Evolutionary conservation across 1,140 invertebrate species (phyloP).

Genomic region (Plectus sambesii): DNA sequence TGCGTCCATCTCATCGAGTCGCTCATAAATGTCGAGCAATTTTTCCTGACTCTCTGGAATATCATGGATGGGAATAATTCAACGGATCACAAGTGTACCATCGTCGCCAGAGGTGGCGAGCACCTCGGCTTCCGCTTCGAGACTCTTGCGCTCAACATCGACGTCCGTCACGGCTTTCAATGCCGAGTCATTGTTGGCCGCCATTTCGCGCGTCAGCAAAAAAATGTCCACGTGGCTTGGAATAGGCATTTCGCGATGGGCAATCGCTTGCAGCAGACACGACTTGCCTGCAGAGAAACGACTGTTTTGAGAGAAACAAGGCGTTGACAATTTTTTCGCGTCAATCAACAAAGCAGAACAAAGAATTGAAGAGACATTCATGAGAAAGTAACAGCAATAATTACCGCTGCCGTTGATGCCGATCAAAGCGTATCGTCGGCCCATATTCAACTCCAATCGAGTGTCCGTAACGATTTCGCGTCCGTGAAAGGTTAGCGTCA

Average conservation of each 20-base stretch:
- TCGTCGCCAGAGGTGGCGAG: slow-evolving; percentile 75
- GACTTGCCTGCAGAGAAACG: slow-evolving; percentile 67
- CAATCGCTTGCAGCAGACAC: slow-evolving; percentile 75
- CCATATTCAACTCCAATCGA: slow-evolving; percentile 88
- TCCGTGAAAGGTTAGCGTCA: slow-evolving; percentile 96
- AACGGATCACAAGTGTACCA: slow-evolving; percentile 48
- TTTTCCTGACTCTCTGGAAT: slow-evolving; percentile 74
- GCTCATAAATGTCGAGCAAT: slow-evolving; percentile 91
- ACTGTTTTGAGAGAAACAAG: neutral
- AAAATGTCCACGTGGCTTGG: slow-evolving; percentile 96
- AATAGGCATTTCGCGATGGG: slow-evolving; percentile 85
- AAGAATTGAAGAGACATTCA: slow-evolving; percentile 6
- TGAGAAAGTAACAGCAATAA: slow-evolving; percentile 30
- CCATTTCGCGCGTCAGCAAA: slow-evolving; percentile 88
- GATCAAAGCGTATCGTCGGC: slow-evolving; percentile 84
- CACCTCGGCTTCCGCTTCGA: slow-evolving; percentile 85
- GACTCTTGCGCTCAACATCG: slow-evolving; percentile 75
- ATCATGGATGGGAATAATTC: neutral
- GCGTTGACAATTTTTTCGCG: slow-evolving; percentile 5
- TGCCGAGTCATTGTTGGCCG: slow-evolving; percentile 75
- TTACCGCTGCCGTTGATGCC: slow-evolving; percentile 88
- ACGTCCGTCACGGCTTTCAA: slow-evolving; percentile 95
- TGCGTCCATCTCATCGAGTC: slow-evolving; percentile 87
- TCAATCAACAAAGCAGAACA: slow-evolving; percentile 14
- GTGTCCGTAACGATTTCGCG: slow-evolving; percentile 88